phyloP scores from a whole-genome alignment of 2,113 vertebrate species.

The Hydropotes inermis region DNA sequence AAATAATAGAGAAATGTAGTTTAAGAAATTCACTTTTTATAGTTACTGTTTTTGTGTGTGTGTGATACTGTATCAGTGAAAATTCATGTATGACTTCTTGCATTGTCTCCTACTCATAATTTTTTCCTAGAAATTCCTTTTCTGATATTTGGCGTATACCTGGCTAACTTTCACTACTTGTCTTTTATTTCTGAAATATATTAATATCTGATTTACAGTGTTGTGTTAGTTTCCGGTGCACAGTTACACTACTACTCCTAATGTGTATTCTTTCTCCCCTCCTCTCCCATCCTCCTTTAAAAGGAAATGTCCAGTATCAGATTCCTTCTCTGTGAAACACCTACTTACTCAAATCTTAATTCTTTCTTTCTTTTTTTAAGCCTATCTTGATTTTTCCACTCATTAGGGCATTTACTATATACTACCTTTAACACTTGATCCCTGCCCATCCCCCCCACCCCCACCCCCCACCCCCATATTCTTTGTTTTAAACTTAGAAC shows the following conservation, averaged over 20 bases:
- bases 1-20: neutral
- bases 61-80: neutral
- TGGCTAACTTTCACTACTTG: neutral
- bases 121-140: constrained; percentile 12
- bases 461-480: neutral
- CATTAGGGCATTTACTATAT: neutral
- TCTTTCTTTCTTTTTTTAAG: neutral
- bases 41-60: neutral
- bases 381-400: neutral
- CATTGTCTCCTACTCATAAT: neutral
- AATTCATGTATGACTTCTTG: neutral
- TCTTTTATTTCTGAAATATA: neutral
- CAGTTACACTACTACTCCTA: neutral
- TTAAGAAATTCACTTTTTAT: neutral
- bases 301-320: neutral
- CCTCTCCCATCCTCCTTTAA: neutral
- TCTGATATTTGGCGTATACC: neutral
- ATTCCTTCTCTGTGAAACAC: neutral
- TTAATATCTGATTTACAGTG: neutral
- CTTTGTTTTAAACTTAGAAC: constrained; percentile 13
- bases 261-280: neutral
- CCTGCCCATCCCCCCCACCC: neutral
- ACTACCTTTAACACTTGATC: neutral
- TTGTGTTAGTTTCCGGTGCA: neutral
- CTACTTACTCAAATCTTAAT: neutral